A percentile compares a stretch with the other conserved stretches of the same genome.
These are phyloP conservation scores for Condylostylus longicornis DNA, from an alignment of 1,140 invertebrate genomes.

Conservation along the genomic window DNA sequence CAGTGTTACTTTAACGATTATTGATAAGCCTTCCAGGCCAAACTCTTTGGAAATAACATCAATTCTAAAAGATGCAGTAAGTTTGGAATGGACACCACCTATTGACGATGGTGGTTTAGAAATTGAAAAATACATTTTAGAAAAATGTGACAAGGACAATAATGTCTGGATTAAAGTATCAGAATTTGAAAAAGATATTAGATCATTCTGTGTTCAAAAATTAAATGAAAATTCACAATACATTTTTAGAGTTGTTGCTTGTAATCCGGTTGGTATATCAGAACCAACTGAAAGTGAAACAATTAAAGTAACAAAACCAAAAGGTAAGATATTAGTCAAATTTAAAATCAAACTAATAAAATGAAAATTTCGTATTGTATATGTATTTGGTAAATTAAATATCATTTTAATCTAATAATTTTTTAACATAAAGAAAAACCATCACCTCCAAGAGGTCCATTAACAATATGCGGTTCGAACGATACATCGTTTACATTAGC, in stretches of 20 bases:
- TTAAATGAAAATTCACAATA: constrained; percentile 66
- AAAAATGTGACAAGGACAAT: constrained; percentile 56
- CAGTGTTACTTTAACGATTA: constrained; percentile 62
- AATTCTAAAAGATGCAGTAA: constrained; percentile 53
- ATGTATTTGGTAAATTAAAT: constrained; percentile 6
- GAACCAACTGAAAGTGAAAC: constrained; percentile 56
- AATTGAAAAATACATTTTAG: constrained; percentile 62
- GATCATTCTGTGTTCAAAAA: constrained; percentile 57
- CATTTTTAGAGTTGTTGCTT: constrained; percentile 68
- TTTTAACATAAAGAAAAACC: constrained; percentile 49
- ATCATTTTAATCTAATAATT: constrained; percentile 11
- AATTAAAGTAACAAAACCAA: constrained; percentile 45
- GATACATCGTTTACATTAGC: constrained; percentile 67
- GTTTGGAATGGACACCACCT: constrained; percentile 68
- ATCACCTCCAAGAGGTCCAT: constrained; percentile 59
- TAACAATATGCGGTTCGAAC: constrained; percentile 66
- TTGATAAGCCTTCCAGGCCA: constrained; percentile 72
- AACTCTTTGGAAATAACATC: constrained; percentile 59
- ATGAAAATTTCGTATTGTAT: not conserved
- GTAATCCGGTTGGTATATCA: constrained; percentile 64
- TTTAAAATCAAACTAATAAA: not conserved
- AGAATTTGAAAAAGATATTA: constrained; percentile 54
- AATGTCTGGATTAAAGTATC: constrained; percentile 60
- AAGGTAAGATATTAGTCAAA: constrained; percentile 34
- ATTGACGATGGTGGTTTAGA: constrained; percentile 63